A percentile compares a stretch with the other conserved stretches of the same genome.
These are phyloP conservation scores for Allacma fusca DNA, from an alignment of 2,888 invertebrate genomes.

Conservation along the genomic window DNA sequence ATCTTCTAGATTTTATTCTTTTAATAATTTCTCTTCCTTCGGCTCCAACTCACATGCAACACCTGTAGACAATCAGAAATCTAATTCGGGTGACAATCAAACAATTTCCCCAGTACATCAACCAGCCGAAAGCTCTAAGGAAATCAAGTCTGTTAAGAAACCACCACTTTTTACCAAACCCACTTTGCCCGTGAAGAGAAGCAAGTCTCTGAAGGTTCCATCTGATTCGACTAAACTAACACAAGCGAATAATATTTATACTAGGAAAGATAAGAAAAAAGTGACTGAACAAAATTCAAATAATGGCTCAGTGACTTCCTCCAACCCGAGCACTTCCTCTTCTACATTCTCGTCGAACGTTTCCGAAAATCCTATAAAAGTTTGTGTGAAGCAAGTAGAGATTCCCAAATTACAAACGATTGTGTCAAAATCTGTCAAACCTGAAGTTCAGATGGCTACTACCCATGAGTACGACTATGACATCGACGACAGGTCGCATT, in stretches of 20 bases:
- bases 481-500: conserved; percentile 41
- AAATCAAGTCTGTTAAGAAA: conserved; percentile 39
- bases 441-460: conserved; percentile 50
- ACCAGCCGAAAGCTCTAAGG: not conserved
- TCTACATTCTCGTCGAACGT: conserved; percentile 40
- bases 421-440: conserved; percentile 54
- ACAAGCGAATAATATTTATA: not conserved
- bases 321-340: conserved; percentile 34
- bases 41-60: not conserved
- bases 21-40: conserved; percentile 36
- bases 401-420: conserved; percentile 58
- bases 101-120: no score
- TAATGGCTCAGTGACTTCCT: not conserved
- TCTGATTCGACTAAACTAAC: conserved; percentile 29
- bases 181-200: conserved; percentile 63
- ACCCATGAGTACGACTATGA: conserved; percentile 50
- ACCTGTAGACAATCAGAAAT: conserved; percentile 7
- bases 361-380: conserved; percentile 51
- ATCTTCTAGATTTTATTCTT: conserved; percentile 59
- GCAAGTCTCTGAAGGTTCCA: conserved; percentile 64
- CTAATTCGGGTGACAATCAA: not conserved
- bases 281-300: not conserved
- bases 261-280: conserved; percentile 1
- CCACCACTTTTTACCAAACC: conserved; percentile 61
- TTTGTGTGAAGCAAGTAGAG: conserved; percentile 59